Evolutionary conservation across 2,888 invertebrate species (phyloP).

Genomic region (Lithophane leautieri): DNA sequence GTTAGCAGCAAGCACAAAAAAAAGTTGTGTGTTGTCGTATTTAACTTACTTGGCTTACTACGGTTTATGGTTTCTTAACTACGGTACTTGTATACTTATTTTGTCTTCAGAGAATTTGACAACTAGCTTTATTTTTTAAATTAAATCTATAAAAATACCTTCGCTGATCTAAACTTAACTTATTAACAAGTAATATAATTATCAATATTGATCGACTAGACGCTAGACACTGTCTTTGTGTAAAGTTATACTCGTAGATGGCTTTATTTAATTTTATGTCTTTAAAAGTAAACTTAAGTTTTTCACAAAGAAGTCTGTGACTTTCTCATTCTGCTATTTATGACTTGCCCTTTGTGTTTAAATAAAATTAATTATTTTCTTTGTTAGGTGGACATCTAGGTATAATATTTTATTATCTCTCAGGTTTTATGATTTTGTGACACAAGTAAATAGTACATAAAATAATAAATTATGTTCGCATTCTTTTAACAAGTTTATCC

Average conservation of each 20-base stretch:
- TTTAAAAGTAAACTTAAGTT: slow-evolving; percentile 10
- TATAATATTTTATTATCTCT: slow-evolving; percentile 6
- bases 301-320: slow-evolving; percentile 14
- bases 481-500: background rate
- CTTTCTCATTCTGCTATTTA: slow-evolving; percentile 25
- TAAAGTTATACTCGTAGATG: slow-evolving; percentile 37
- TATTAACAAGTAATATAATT: slow-evolving; percentile 19
- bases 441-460: too few species aligned
- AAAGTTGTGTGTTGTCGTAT: background rate
- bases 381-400: background rate
- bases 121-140: background rate
- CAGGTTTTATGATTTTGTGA: slow-evolving; percentile 15
- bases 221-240: slow-evolving; percentile 6
- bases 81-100: background rate
- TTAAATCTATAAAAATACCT: background rate
- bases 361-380: slow-evolving; percentile 11
- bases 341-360: slow-evolving; percentile 7
- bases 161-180: slow-evolving; percentile 23
- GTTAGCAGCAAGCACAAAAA: background rate
- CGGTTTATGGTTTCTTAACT: background rate
- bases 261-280: slow-evolving; percentile 8
- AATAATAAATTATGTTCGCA: background rate
- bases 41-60: background rate
- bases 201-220: background rate
- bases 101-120: background rate